Evolutionary conservation across 2,797 vertebrate genomes (phyloP).

Genomic region (Ceyx erithaca): DNA sequence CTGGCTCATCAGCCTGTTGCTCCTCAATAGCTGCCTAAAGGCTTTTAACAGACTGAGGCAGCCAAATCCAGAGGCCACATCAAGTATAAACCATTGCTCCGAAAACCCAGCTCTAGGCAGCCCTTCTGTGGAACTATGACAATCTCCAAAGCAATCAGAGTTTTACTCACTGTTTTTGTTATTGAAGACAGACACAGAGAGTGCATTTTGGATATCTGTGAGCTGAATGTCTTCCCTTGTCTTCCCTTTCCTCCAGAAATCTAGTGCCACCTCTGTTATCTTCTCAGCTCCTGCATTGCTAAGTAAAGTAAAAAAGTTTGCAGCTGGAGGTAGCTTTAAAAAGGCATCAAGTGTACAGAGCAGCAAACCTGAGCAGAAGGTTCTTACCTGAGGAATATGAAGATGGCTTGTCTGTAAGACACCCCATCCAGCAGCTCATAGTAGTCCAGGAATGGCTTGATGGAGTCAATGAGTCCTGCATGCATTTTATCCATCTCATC

Average conservation of each 20-base stretch:
- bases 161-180: conserved; percentile 89
- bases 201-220: conserved; percentile 82
- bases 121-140: not conserved
- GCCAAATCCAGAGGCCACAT: not conserved
- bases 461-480: conserved; percentile 90
- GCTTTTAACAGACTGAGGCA: not conserved
- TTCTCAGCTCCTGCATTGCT: conserved; percentile 93
- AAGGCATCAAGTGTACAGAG: not conserved
- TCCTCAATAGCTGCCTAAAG: not conserved
- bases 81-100: not conserved
- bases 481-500: conserved; percentile 99
- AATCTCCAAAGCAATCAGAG: not conserved
- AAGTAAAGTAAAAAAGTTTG: not conserved
- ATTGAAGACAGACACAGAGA: conserved; percentile 91
- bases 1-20: not conserved
- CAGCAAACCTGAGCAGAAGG: not conserved
- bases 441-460: conserved; percentile 94
- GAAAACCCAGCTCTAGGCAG: not conserved
- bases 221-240: conserved; percentile 88
- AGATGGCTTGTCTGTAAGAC: conserved; percentile 91
- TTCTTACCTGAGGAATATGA: conserved; percentile 93
- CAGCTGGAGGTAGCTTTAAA: not conserved
- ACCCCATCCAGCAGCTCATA: conserved; percentile 90
- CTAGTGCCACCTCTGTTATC: conserved; percentile 85
- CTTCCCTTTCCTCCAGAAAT: conserved; percentile 89